Conservation (phyloP, 2,113 vertebrate species). For the Cepphus grylle region DNA sequence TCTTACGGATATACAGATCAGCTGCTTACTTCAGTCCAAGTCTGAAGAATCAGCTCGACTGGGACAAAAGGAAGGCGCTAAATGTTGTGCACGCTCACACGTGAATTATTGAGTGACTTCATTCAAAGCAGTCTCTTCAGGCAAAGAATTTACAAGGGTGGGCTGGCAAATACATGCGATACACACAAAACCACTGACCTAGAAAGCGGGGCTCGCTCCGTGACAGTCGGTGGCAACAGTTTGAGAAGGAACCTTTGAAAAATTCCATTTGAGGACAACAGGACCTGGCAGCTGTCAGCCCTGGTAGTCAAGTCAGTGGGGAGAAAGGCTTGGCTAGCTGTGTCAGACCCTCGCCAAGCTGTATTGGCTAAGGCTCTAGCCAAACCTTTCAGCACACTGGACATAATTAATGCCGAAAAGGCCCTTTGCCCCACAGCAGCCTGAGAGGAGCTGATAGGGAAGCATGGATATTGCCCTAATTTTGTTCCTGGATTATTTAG, state of each 20-base stretch:
- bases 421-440: constrained; percentile 23
- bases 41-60: background rate
- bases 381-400: constrained; percentile 11
- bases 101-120: background rate
- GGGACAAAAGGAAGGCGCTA: background rate
- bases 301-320: constrained; percentile 19
- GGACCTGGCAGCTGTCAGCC: constrained; percentile 32
- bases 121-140: background rate
- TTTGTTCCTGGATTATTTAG: background rate
- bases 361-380: background rate
- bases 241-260: constrained; percentile 27
- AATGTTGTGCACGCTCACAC: rapidly evolving
- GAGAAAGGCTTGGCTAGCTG: constrained; percentile 5
- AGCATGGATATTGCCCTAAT: background rate
- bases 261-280: constrained; percentile 34
- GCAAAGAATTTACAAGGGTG: background rate
- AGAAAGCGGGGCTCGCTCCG: background rate
- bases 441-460: background rate
- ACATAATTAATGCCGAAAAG: constrained; percentile 29
- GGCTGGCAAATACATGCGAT: background rate
- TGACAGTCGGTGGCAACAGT: background rate
- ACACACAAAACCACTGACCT: background rate
- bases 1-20: background rate
- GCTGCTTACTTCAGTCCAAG: background rate
- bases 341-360: background rate